Percentiles rank a stretch among this genome's conserved stretches.
phyloP scores from a whole-genome alignment of 2,113 vertebrate species.

The Microcebus tavaratra region DNA sequence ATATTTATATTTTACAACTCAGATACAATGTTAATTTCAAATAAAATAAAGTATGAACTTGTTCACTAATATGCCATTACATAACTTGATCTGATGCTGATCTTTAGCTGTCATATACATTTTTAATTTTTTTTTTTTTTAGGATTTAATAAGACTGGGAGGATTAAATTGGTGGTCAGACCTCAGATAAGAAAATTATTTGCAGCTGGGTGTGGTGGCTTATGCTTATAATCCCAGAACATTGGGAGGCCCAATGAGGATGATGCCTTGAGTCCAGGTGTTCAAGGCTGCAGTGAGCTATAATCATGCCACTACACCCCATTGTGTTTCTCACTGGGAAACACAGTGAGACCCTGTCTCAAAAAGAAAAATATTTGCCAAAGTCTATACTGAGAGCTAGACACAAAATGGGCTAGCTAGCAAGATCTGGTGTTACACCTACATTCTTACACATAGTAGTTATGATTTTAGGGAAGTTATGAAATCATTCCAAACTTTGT shows the following conservation, averaged over 20 bases:
- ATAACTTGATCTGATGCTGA: background rate
- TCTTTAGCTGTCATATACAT: background rate
- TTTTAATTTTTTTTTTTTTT: background rate
- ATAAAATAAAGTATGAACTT: constrained; percentile 23
- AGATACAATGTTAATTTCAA: constrained; percentile 12
- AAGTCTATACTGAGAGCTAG: background rate
- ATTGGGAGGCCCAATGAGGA: too few species aligned
- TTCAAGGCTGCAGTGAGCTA: too few species aligned
- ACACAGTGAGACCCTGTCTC: too few species aligned
- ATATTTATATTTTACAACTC: background rate
- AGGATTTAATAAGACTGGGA: background rate
- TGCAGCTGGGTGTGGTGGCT: too few species aligned
- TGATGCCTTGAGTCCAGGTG: too few species aligned
- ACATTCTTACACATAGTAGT: background rate
- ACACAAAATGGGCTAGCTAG: background rate
- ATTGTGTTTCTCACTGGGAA: too few species aligned
- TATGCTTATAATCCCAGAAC: too few species aligned
- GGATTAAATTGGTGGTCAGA: background rate
- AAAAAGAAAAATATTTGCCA: background rate
- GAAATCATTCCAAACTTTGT: background rate
- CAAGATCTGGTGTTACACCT: background rate
- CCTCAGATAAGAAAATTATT: background rate
- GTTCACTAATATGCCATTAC: background rate
- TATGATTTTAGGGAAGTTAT: background rate
- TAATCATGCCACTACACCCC: too few species aligned